Evolutionary conservation across 2,888 invertebrate species (phyloP).

Genomic region (Argynnis bischoffii): DNA sequence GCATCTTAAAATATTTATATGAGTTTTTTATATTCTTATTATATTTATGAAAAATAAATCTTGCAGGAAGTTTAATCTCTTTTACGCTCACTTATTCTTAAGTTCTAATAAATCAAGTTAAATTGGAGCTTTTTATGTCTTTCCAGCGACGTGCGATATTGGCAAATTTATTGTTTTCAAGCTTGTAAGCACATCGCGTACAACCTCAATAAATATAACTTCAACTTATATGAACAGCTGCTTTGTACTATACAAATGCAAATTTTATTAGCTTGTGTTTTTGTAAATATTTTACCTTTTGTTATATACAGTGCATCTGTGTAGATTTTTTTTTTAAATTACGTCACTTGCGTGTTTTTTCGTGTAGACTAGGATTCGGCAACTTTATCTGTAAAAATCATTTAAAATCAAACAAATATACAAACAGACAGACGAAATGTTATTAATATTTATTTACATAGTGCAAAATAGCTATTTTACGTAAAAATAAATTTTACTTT

Average conservation of each 20-base stretch:
- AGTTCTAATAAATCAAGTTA: constrained; percentile 13
- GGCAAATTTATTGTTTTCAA: constrained; percentile 10
- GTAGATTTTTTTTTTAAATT: too few species aligned
- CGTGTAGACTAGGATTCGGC: too few species aligned
- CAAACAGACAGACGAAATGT: too few species aligned
- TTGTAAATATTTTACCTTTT: background rate
- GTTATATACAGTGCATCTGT: background rate
- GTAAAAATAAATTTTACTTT: too few species aligned
- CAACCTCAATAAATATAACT: constrained; percentile 1
- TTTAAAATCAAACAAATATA: too few species aligned
- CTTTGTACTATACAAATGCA: background rate
- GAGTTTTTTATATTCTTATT: too few species aligned
- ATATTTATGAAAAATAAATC: background rate
- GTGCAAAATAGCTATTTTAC: too few species aligned
- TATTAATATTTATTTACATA: too few species aligned
- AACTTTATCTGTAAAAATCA: too few species aligned
- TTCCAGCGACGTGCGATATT: constrained; percentile 15
- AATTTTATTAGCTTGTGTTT: background rate
- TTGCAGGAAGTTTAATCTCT: background rate
- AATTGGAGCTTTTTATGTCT: constrained; percentile 15
- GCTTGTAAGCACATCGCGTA: constrained; percentile 14
- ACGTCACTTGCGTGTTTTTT: too few species aligned
- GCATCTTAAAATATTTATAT: too few species aligned
- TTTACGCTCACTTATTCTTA: background rate
- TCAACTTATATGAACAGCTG: constrained; percentile 1